Evolutionary conservation across 2,888 invertebrate species (phyloP).

Genomic region (Lacanobia oleracea): DNA sequence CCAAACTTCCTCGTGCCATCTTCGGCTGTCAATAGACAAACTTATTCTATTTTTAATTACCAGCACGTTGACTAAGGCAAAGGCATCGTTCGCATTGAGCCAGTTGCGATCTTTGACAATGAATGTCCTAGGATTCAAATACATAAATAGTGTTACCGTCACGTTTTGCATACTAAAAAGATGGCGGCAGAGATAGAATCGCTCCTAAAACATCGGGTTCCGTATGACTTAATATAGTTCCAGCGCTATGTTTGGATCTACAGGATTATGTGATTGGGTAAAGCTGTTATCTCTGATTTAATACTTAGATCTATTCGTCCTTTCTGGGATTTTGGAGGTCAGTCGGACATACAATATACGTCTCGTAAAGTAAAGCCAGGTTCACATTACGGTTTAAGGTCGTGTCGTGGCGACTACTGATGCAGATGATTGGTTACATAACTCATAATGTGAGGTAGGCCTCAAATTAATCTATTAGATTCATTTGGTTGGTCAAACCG

Average conservation of each 20-base stretch:
- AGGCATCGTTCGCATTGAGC: slow-evolving; percentile 41
- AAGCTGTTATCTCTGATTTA: too few relatives aligned
- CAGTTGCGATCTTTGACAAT: slow-evolving; percentile 64
- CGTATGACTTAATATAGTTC: slow-evolving; percentile 12
- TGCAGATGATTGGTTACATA: too few relatives aligned
- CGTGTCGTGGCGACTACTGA: too few relatives aligned
- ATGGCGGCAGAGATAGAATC: not conserved
- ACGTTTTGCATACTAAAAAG: slow-evolving; percentile 57
- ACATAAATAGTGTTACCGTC: slow-evolving; percentile 40
- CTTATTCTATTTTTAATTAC: slow-evolving; percentile 58
- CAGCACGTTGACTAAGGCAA: slow-evolving; percentile 49
- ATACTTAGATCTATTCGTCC: too few relatives aligned
- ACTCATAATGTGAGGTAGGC: too few relatives aligned
- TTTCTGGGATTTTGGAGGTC: too few relatives aligned
- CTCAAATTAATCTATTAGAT: too few relatives aligned
- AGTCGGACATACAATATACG: too few relatives aligned
- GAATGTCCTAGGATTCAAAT: slow-evolving; percentile 53
- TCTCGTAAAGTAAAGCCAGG: too few relatives aligned
- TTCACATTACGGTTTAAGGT: too few relatives aligned
- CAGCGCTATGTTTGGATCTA: not conserved
- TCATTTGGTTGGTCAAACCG: too few relatives aligned
- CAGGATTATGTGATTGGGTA: not conserved
- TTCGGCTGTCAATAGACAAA: slow-evolving; percentile 51
- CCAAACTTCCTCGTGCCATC: slow-evolving; percentile 55
- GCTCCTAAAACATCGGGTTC: slow-evolving; percentile 4